phyloP scores from a whole-genome alignment of 2,113 vertebrate species.

The Etia nguti region DNA sequence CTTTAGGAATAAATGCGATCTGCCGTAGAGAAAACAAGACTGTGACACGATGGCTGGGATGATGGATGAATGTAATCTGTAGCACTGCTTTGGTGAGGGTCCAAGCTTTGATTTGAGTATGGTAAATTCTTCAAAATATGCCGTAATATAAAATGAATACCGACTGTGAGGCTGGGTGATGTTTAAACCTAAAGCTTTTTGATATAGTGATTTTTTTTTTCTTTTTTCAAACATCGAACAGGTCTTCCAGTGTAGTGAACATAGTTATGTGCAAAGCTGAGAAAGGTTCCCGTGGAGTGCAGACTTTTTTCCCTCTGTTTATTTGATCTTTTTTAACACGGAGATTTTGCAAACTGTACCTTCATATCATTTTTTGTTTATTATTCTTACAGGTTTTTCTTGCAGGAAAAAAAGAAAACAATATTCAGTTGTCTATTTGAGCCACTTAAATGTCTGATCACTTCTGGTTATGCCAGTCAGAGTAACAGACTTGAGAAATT shows the following conservation, averaged over 20 bases:
- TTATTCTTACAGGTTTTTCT: background rate
- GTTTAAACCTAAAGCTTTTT: slow-evolving; percentile 9
- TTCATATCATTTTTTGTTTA: slow-evolving; percentile 6
- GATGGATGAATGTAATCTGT: slow-evolving; percentile 63
- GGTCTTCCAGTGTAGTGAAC: slow-evolving; percentile 48
- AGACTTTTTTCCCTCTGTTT: background rate
- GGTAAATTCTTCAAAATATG: slow-evolving; percentile 5
- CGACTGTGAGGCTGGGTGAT: background rate
- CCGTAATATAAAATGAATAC: background rate
- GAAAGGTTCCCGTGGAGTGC: background rate
- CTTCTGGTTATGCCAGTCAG: background rate
- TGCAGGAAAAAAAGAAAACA: background rate
- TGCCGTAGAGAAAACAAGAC: slow-evolving; percentile 18
- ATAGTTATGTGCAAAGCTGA: background rate
- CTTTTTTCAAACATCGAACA: background rate
- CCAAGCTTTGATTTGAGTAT: slow-evolving; percentile 1
- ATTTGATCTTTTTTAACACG: background rate
- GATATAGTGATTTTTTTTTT: background rate
- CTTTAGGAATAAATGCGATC: slow-evolving; percentile 32
- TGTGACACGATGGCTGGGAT: slow-evolving; percentile 15
- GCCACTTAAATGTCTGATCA: background rate
- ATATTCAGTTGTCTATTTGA: background rate
- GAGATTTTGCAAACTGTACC: background rate
- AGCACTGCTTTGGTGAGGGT: slow-evolving; percentile 47
- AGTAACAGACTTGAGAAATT: background rate